These are phyloP conservation scores for Oncopodura yosiiana DNA, from an alignment of 1,140 invertebrate species.

Conservation along the genomic window DNA sequence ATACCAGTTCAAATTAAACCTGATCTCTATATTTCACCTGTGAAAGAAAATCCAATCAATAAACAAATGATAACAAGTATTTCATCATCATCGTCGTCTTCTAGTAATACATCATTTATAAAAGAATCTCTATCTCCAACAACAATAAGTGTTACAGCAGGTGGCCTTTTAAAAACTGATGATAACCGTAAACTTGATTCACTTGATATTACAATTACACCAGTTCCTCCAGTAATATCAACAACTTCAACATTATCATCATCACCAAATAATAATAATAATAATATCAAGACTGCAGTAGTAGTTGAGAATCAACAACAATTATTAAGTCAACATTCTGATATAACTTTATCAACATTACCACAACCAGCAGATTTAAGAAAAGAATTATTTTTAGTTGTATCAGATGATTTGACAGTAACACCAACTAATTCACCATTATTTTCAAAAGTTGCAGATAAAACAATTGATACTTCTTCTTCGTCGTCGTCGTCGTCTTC, in stretches of 20 bases:
- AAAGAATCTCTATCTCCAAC: too few relatives aligned
- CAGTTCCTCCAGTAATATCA: not conserved
- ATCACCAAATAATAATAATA: too few relatives aligned
- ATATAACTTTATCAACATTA: too few relatives aligned
- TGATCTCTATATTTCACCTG: too few relatives aligned
- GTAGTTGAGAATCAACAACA: too few relatives aligned
- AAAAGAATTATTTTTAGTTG: too few relatives aligned
- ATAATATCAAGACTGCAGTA: too few relatives aligned
- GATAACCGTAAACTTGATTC: not conserved
- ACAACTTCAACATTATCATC: not conserved
- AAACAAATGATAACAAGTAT: not conserved
- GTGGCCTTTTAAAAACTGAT: not conserved
- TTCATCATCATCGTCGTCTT: not conserved
- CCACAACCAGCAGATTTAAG: too few relatives aligned
- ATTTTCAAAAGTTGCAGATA: not conserved
- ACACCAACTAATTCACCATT: not conserved
- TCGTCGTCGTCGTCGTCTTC: not conserved
- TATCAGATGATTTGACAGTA: too few relatives aligned
- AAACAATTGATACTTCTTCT: not conserved
- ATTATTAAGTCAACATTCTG: too few relatives aligned
- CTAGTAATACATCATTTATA: too few relatives aligned
- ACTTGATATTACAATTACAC: not conserved
- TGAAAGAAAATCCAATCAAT: not conserved
- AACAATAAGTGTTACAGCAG: too few relatives aligned
- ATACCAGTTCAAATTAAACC: not conserved